phyloP scores from a whole-genome alignment of 2,888 invertebrate species.

The Pachymerium ferrugineum region DNA sequence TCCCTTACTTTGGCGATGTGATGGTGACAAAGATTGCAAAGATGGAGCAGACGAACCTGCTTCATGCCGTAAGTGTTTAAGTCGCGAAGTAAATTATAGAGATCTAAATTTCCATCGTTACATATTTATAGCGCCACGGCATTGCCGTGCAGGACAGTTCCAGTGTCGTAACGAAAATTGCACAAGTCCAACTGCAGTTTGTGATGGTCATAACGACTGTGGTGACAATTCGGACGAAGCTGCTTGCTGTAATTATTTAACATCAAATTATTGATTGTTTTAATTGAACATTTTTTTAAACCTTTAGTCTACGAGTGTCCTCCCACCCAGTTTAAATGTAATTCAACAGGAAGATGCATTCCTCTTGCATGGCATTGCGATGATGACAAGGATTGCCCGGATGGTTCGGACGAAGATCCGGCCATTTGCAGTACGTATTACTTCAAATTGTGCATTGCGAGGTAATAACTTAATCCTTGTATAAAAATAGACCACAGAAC shows the following conservation, averaged over 20 bases:
- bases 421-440: constrained; percentile 65
- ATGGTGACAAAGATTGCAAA: constrained; percentile 80
- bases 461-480: background rate
- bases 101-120: background rate
- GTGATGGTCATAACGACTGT: constrained; percentile 86
- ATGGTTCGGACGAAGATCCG: constrained; percentile 85
- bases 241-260: constrained; percentile 57
- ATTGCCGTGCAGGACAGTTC: constrained; percentile 85
- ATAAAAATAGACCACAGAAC: constrained; percentile 60
- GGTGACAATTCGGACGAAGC: constrained; percentile 81
- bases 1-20: constrained; percentile 66
- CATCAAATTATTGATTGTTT: background rate
- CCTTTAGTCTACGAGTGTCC: constrained; percentile 49
- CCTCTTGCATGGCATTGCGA: constrained; percentile 88
- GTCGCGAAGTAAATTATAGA: background rate
- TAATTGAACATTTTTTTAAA: background rate
- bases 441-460: background rate
- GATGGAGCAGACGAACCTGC: constrained; percentile 86
- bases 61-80: constrained; percentile 62
- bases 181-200: constrained; percentile 84
- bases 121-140: constrained; percentile 51
- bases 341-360: constrained; percentile 78
- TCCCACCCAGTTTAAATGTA: constrained; percentile 83
- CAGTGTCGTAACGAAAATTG: constrained; percentile 91
- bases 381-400: constrained; percentile 76